Base-by-base conservation (phyloP, 2,888 invertebrate genomes). In the Rotaria socialis region DNA sequence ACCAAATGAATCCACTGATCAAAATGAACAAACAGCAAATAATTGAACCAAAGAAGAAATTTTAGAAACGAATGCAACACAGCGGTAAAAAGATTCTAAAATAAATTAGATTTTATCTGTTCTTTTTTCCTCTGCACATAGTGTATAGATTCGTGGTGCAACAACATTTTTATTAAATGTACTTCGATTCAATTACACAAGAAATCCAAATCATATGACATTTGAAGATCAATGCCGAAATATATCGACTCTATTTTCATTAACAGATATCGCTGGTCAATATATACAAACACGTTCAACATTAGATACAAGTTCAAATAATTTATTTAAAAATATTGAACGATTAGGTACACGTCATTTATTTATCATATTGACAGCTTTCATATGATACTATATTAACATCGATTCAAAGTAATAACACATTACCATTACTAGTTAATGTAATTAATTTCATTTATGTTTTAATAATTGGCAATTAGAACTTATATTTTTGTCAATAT, bases 91-190 rank as follows among this genome's bases (percentile, higher is more conserved):
- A n/a, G n/a, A n/a, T n/a, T n/a, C n/a, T n/a, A n/a, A n/a, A n/a
- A n/a, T n/a, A n/a, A n/a, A n/a, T n/a, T n/a, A n/a, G n/a, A n/a
- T n/a, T n/a, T n/a, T n/a, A n/a, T n/a, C n/a, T n/a, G n/a, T n/a
- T n/a, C n/a, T n/a, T n/a, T n/a, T n/a, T n/a, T n/a, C n/a, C n/a
- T n/a, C n/a, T n/a, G n/a, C n/a, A n/a, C n/a, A n/a, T 35, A 80
- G 80, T 80, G 47, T 80, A 11, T 80, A 47, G 80, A 93, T 94
- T 35, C 93, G 93, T 88, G 93, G 94, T 67, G 94, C 94, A 86
- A 94, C 94, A 1, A 92, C 93, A 67, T 91, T 94, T 75, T 90
- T 94, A 58, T 89, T 93, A 58, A 93, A 94, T 89, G 94, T 94
- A 10, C 90, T 94, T 74, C 91, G 93, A 50, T 90, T 93, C 56